phyloP scores from a whole-genome alignment of 1,140 invertebrate genomes.

The Hyposmocoma kahamanoa region DNA sequence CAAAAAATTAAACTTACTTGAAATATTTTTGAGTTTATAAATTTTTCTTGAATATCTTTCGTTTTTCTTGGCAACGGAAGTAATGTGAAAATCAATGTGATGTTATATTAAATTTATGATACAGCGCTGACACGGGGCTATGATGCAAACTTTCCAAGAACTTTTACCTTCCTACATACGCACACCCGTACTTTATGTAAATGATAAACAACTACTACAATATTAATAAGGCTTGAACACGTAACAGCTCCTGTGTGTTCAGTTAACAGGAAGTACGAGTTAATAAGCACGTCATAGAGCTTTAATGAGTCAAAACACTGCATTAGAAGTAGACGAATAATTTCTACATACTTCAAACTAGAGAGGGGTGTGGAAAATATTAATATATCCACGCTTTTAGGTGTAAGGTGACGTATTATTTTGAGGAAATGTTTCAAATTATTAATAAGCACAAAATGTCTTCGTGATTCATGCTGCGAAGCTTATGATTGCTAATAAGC shows the following conservation, averaged over 20 bases:
- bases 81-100: not conserved
- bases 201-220: not conserved
- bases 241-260: not conserved
- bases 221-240: not conserved
- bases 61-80: not conserved
- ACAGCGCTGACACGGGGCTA: not conserved
- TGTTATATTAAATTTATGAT: not conserved
- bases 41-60: not conserved
- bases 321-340: too few relatives aligned
- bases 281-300: slow-evolving; percentile 33
- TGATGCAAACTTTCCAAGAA: not conserved
- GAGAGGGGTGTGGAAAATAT: too few relatives aligned
- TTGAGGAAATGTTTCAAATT: too few relatives aligned
- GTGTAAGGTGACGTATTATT: too few relatives aligned
- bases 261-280: slow-evolving; percentile 21
- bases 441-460: too few relatives aligned
- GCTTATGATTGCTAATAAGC: too few relatives aligned
- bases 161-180: not conserved
- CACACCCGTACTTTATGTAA: not conserved
- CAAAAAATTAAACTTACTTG: too few relatives aligned
- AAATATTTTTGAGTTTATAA: not conserved
- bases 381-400: too few relatives aligned
- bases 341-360: too few relatives aligned
- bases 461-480: too few relatives aligned
- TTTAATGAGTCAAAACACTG: slow-evolving; percentile 38